Evolutionary conservation across 2,797 vertebrate genomes (phyloP).

Genomic region (Malacoctenus gilli): DNA sequence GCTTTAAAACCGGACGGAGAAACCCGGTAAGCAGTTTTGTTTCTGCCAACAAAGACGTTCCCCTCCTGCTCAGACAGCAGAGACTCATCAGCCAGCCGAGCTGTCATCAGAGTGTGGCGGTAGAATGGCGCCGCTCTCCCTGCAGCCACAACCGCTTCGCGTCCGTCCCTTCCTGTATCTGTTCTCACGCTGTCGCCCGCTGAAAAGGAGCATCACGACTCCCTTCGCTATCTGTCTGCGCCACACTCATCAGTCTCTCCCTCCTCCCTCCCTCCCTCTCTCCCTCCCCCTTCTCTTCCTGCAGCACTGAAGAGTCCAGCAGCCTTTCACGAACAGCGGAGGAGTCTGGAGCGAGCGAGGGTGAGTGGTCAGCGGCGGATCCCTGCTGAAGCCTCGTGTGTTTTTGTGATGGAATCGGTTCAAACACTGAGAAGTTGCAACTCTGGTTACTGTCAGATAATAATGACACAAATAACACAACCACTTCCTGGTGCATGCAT

Average conservation of each 20-base stretch:
- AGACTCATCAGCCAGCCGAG: slow-evolving; percentile 8
- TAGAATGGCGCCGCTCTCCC: slow-evolving; percentile 30
- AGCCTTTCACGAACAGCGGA: slow-evolving; percentile 97
- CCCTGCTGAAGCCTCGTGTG: too few relatives aligned
- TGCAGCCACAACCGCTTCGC: slow-evolving; percentile 66
- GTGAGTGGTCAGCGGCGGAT: slow-evolving; percentile 85
- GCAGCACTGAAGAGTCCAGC: slow-evolving; percentile 97
- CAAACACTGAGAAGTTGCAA: too few relatives aligned
- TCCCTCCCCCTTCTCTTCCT: slow-evolving; percentile 6
- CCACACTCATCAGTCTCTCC: not conserved
- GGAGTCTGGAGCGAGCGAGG: slow-evolving; percentile 94
- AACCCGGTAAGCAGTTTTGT: too few relatives aligned
- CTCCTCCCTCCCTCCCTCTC: not conserved
- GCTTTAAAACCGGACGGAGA: too few relatives aligned
- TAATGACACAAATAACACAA: not conserved
- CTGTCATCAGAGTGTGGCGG: slow-evolving; percentile 10
- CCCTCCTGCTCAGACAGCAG: slow-evolving; percentile 6
- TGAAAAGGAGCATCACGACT: slow-evolving; percentile 22
- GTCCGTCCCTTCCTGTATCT: slow-evolving; percentile 22
- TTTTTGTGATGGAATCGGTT: too few relatives aligned
- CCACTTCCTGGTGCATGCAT: not conserved
- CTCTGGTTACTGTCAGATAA: too few relatives aligned
- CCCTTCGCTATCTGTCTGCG: not conserved
- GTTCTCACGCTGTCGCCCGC: slow-evolving; percentile 26
- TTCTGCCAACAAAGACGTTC: too few relatives aligned